Conservation (phyloP, 2,888 invertebrate species). For the Dryobota labecula region DNA sequence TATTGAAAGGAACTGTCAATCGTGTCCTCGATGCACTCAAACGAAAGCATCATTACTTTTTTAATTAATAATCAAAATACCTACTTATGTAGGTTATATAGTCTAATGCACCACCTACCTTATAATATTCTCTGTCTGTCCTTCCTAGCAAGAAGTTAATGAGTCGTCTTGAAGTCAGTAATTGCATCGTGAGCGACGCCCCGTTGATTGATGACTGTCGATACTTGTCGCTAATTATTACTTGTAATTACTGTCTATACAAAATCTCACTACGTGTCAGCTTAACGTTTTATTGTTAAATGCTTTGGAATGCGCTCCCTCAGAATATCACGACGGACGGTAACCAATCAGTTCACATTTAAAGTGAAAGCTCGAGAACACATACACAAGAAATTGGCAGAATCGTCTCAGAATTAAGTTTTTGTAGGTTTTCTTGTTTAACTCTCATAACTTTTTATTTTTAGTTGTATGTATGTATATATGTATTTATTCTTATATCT, state of each 20-base stretch:
- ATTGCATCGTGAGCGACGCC: conserved; percentile 41
- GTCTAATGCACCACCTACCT: conserved; percentile 17
- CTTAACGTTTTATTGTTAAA: conserved; percentile 1
- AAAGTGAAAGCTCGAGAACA: no score
- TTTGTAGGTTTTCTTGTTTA: no score
- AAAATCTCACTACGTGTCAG: conserved; percentile 5
- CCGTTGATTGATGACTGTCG: conserved; percentile 56
- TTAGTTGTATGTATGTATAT: no score
- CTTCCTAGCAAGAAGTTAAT: conserved; percentile 54
- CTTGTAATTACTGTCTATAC: conserved; percentile 45
- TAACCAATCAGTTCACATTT: no score
- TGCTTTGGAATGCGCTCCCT: no score
- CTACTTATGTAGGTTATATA: no score
- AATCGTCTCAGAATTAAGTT: no score
- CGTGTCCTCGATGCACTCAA: background rate
- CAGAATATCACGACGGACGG: no score
- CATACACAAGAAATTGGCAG: no score
- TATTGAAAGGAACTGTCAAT: no score
- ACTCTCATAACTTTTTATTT: no score
- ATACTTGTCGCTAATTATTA: conserved; percentile 55
- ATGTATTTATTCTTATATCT: no score
- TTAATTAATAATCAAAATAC: background rate
- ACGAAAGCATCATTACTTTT: background rate
- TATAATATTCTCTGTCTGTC: conserved; percentile 23
- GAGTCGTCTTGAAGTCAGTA: conserved; percentile 44